A percentile compares a stretch with the other conserved stretches of the same genome.
phyloP scores from a whole-genome alignment of 1,140 invertebrate genomes.

The Leptinotarsa undecemlineata region DNA sequence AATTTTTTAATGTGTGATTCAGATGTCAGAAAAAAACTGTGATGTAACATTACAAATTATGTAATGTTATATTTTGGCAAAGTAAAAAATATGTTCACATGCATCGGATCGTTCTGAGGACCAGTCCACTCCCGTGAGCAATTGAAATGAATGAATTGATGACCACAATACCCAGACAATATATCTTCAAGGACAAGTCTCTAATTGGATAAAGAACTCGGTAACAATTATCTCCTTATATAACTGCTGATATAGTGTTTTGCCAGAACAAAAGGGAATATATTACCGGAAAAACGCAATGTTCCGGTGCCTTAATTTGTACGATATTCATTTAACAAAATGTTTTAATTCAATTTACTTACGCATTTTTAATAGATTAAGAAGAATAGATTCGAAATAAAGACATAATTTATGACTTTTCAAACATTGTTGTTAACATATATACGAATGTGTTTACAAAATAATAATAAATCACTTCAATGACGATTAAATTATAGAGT shows the following conservation, averaged over 20 bases:
- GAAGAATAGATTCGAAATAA: no score
- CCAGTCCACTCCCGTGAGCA: background rate
- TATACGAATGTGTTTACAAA: no score
- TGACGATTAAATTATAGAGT: no score
- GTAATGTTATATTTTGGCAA: no score
- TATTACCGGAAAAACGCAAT: slow-evolving; percentile 4
- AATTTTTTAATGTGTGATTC: no score
- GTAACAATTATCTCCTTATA: slow-evolving; percentile 18
- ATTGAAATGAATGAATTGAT: background rate
- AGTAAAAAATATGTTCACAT: no score
- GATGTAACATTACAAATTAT: no score
- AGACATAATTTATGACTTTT: no score
- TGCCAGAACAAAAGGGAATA: background rate
- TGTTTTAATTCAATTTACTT: background rate
- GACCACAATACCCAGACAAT: slow-evolving; percentile 4
- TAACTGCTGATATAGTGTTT: slow-evolving; percentile 9
- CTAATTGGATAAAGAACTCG: slow-evolving; percentile 14
- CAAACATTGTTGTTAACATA: no score
- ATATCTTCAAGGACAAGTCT: slow-evolving; percentile 12
- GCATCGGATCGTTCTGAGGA: background rate
- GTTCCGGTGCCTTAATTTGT: background rate
- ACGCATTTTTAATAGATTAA: no score
- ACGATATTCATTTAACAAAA: background rate
- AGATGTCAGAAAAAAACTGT: no score
- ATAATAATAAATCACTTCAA: no score